Base-by-base conservation (phyloP, 2,888 invertebrate genomes). In the Congeria kusceri region DNA sequence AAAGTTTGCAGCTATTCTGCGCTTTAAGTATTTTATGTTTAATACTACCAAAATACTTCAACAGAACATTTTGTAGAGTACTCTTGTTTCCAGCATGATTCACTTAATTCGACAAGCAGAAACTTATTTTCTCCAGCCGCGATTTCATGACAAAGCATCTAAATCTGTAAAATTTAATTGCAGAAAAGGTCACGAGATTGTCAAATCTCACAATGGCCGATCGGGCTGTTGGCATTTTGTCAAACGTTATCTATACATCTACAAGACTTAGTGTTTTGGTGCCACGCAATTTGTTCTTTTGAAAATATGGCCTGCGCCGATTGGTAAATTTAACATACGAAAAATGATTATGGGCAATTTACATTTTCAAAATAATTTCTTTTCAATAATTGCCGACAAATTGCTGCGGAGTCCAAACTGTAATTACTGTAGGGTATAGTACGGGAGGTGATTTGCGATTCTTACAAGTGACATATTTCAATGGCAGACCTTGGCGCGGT, bases 331-430 rank as follows among this genome's bases (percentile, higher is more conserved):
- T 72, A 64, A 72, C 68, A 68, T 62, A 68, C 70, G 58, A 61
- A 49, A 53, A 61, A 61, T 57, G 77, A 83, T 83, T 83, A 83
- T 61, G 77, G 67, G 77, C 77, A 83, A 83, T 83, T 83, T 83
- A 80, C 83, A 83, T 83, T 74, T 83, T 83, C 77, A 71, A 77
- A 83, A 83, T 80, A 73, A 80, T 77, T 79, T 70, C 72, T 77
- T 65, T 83, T 80, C 65, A 80, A 70, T 67, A 62, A 61, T 56
- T 71, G 79, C 77, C 83, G 83, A 71, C 77, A 66, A 67, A 65
- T 29, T 70, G 83, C 68, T 73, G 70, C 68, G 63, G 72, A 71
- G 76, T 76, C 23, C 25, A 53, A 20, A 20, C 53, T 20, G 53
- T 20, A 23, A 53, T 23, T 53, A 25, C 20, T 1, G 23, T 5